Base-by-base conservation (phyloP, 1,140 invertebrate species). In the Drosophila kanapiae region DNA sequence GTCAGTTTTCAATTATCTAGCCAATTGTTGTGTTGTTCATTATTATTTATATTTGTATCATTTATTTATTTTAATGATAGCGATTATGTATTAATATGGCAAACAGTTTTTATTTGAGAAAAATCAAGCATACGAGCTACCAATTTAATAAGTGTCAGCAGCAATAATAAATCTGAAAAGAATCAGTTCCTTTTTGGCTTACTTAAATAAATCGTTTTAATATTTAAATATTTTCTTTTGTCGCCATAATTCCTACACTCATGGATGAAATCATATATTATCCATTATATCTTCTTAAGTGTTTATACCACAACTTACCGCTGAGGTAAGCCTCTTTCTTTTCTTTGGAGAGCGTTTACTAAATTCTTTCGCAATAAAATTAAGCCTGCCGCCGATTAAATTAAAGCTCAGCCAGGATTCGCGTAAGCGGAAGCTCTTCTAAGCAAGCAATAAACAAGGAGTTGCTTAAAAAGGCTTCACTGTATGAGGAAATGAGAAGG, bases 381-480 rank as follows among this genome's bases (percentile, higher is more conserved):
- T 13, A 63, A 38, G 7, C 43, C 43, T 4, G 6, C 29, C 13
- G 35, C 27, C 59, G 35, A 49, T 69, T 51, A 51, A 35, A 23
- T 51, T 37, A 43, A 35, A 29, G 11, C 47, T 18, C 47, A 37
- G 6, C 37, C 14, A 18, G 27, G 35, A 53, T 2, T 7, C 23
- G 18, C 13, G 14, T 43, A 43, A 61, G 11, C 2, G 14, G 23
- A 18, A 37, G 5, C 29, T 6, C 35, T 35, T 5, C 23, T 16
- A 35, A 29, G 33, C 35, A 23, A 31, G 11, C 31, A 51, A 47
- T 49, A 33, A 68, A 49, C 18, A 33, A 27, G 16, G 49, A 42
- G 49, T 69, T 31, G 11, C 65, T 35, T 14, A 43, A 35, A 27
- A 31, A 45, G 37, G 31, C 29, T 53, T 31, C 63, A 70, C 67